Conservation (phyloP, 2,113 vertebrate genomes). For the Struthidea cinerea region DNA sequence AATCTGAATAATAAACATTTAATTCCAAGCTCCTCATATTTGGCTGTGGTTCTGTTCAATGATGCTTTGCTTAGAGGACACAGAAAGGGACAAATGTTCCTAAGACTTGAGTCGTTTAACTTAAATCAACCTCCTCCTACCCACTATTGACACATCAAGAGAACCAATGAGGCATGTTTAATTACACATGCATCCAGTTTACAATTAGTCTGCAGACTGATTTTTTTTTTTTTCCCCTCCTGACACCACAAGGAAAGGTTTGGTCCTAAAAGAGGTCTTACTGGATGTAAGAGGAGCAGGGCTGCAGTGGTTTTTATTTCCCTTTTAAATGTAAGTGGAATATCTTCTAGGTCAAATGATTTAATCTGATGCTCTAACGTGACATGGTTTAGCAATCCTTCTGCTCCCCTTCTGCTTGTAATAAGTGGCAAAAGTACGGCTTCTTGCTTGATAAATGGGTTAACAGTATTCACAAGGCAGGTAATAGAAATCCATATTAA, state of each 20-base stretch:
- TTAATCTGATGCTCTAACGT: slow-evolving; percentile 57
- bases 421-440: slow-evolving; percentile 33
- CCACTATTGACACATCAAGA: slow-evolving; percentile 54
- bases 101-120: slow-evolving; percentile 19
- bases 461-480: slow-evolving; percentile 52
- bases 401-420: slow-evolving; percentile 44
- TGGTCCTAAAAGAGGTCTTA: slow-evolving; percentile 24
- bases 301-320: background rate
- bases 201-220: slow-evolving; percentile 32
- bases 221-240: background rate
- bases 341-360: slow-evolving; percentile 62
- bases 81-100: slow-evolving; percentile 29
- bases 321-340: slow-evolving; percentile 24
- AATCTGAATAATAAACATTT: background rate
- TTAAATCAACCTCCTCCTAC: slow-evolving; percentile 67
- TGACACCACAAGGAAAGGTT: slow-evolving; percentile 7
- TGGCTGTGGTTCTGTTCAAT: slow-evolving; percentile 17
- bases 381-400: slow-evolving; percentile 45
- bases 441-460: slow-evolving; percentile 54
- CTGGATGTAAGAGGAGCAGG: background rate
- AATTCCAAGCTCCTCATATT: background rate
- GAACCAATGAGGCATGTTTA: slow-evolving; percentile 53
- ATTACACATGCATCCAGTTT: slow-evolving; percentile 42
- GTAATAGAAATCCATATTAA: slow-evolving; percentile 57
- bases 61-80: slow-evolving; percentile 14